Percentiles rank a stretch among this genome's conserved stretches.
phyloP scores from a whole-genome alignment of 2,797 vertebrate genomes.

The Schizopygopsis malacanthus region DNA sequence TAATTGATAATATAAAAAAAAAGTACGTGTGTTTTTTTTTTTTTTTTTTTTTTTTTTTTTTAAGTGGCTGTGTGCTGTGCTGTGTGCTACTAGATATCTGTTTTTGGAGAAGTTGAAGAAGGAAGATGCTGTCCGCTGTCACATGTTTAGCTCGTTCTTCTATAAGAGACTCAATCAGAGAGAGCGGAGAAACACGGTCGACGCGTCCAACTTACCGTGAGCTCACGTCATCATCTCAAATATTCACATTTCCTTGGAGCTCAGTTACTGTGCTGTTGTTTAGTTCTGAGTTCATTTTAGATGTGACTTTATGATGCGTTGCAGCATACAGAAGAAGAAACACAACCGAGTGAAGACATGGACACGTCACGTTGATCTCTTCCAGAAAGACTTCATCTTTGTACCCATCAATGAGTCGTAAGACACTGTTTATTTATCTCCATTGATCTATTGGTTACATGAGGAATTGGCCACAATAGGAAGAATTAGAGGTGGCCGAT shows the following conservation, averaged over 20 bases:
- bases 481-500: background rate
- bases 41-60: no score
- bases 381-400: constrained; percentile 98
- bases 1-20: no score
- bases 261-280: background rate
- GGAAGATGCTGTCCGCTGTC: constrained; percentile 92
- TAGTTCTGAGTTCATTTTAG: background rate
- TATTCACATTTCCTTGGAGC: background rate
- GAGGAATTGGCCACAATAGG: no score
- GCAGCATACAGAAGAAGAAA: constrained; percentile 92
- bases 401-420: constrained; percentile 99
- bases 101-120: constrained; percentile 94
- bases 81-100: constrained; percentile 83
- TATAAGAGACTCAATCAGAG: constrained; percentile 98
- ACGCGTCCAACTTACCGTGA: constrained; percentile 90
- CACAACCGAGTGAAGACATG: constrained; percentile 97
- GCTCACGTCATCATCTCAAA: constrained; percentile 59
- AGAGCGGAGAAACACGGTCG: constrained; percentile 85
- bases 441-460: background rate
- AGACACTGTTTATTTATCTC: constrained; percentile 67
- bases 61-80: no score
- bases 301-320: background rate
- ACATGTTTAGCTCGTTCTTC: constrained; percentile 98
- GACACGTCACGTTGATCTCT: constrained; percentile 97
- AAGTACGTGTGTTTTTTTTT: no score